phyloP scores from a whole-genome alignment of 2,888 invertebrate genomes.

The Protophormia terraenovae region DNA sequence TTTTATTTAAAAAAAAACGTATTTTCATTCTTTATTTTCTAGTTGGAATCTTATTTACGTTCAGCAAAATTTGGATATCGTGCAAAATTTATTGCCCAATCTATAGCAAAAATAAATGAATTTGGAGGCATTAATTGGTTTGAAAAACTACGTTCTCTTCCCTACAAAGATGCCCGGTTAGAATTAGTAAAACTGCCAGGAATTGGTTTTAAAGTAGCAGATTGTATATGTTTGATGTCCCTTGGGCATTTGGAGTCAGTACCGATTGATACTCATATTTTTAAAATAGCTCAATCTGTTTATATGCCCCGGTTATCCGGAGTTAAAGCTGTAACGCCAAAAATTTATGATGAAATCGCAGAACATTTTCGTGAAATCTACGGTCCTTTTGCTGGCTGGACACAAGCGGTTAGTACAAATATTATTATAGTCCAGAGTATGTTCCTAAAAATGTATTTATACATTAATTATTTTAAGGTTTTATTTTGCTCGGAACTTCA shows the following conservation, averaged over 20 bases:
- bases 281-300: conserved; percentile 91
- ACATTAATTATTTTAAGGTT: conserved; percentile 82
- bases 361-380: conserved; percentile 90
- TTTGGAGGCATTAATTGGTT: conserved; percentile 90
- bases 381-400: conserved; percentile 96
- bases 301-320: conserved; percentile 89
- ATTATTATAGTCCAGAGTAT: not conserved
- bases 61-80: conserved; percentile 92
- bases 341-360: conserved; percentile 93
- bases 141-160: conserved; percentile 84
- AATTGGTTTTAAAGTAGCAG: conserved; percentile 98
- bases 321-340: conserved; percentile 90
- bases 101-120: conserved; percentile 86
- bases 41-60: conserved; percentile 88
- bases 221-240: conserved; percentile 98
- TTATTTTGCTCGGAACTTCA: conserved; percentile 91
- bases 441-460: not conserved
- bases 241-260: conserved; percentile 92
- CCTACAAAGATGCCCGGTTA: conserved; percentile 88
- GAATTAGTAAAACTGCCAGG: conserved; percentile 91
- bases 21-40: too few relatives aligned
- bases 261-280: conserved; percentile 98
- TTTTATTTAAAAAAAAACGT: too few relatives aligned
- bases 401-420: conserved; percentile 89
- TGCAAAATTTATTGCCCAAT: conserved; percentile 91